Percentiles rank a stretch among this genome's conserved stretches.
Evolutionary conservation across 2,888 invertebrate species (phyloP).

Genomic region (Exephanes ischioxanthus): DNA sequence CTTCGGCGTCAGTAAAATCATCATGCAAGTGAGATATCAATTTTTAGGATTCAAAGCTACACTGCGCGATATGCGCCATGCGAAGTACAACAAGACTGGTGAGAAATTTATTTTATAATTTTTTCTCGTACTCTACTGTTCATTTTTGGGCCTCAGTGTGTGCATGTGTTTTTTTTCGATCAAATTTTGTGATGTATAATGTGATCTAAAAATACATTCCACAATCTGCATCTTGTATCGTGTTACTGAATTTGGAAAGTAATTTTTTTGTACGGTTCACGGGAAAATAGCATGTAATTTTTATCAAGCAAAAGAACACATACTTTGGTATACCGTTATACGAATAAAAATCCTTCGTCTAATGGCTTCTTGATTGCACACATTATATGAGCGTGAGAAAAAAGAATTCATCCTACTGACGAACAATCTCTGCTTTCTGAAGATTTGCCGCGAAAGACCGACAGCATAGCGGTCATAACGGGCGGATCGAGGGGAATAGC

Average conservation of each 20-base stretch:
- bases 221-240: no score
- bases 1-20: slow-evolving; percentile 84
- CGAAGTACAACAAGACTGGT: slow-evolving; percentile 87
- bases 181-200: no score
- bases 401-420: neutral
- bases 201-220: no score
- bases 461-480: slow-evolving; percentile 92
- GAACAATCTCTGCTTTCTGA: slow-evolving; percentile 61
- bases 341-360: neutral
- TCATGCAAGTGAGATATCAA: slow-evolving; percentile 85
- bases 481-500: slow-evolving; percentile 96
- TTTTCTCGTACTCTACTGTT: neutral
- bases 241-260: no score
- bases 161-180: no score
- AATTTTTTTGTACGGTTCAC: no score
- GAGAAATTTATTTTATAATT: slow-evolving; percentile 69
- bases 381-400: neutral
- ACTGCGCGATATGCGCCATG: slow-evolving; percentile 87
- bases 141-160: no score
- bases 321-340: neutral
- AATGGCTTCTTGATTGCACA: neutral
- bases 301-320: neutral
- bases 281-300: neutral
- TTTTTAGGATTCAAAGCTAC: slow-evolving; percentile 87
- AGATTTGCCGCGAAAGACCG: slow-evolving; percentile 89